Evolutionary conservation across 53 echinoderm and acorn worm genomes (phyloP), one percentile per base, ranked within the genome.

Genomic region (Arbacia lixula): DNA sequence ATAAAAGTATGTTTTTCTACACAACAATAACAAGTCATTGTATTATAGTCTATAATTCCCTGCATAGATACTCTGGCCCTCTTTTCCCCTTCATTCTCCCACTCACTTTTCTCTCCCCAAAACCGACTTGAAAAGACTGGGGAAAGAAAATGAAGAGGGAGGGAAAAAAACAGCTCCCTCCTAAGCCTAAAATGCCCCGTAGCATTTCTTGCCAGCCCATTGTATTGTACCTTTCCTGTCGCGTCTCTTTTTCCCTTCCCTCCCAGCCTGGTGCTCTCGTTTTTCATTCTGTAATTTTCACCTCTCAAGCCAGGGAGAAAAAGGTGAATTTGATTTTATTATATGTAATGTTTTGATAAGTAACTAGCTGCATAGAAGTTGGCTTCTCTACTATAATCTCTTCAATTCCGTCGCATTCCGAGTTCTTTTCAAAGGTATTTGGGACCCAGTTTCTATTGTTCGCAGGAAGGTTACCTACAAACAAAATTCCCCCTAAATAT

Each of bases 11-110:
- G 79, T 78, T 78, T 78, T 78, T 78, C 79, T 78, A 78, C 57
- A 78, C 79, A 78, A 78, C 79, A 78, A 78, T 78, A 78, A 78
- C 79, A 78, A 78, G 79, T 78, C 79, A 78, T 78, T 78, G 79
- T 78, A 78, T 78, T 78, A 78, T 57, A 78, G 60, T 78, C 60
- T 78, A 60, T 78, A 78, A 78, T 78, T 78, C 79, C 60, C 60
- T 60, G 26, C 41, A 60, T 39, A 41, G 79, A 57, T 60, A 57
- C 42, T 40, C 39, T 60, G 60, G 36, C 79, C 57, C 40, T 78
- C 60, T 41, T 78, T 53, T 52, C 32, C 54, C n/a, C 54, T 53
- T 52, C 53, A 10, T 14, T 56, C 75, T 53, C 54, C 54, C 36
- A 6, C 75, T 52, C 75, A 34, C 42, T 71, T 43, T 32, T 64